Conservation (phyloP, 2,888 invertebrate species). For the Nomada ruficornis region DNA sequence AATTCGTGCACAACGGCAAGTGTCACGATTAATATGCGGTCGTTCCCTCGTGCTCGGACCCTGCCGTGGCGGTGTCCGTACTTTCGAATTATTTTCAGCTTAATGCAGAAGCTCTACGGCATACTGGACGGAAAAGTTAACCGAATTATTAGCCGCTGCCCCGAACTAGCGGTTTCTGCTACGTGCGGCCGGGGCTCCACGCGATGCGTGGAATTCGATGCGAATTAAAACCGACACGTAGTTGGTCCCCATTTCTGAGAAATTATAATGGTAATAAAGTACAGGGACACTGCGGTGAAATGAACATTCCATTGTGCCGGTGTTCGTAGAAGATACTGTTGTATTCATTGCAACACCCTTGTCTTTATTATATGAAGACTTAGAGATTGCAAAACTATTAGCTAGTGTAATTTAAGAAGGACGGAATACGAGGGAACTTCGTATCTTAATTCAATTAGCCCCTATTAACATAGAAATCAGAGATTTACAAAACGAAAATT, state of each 20-base stretch:
- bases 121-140: constrained; percentile 42
- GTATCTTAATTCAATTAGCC: too few species aligned
- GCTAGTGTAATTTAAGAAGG: too few species aligned
- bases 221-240: not conserved
- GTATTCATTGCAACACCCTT: too few species aligned
- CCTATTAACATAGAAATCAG: too few species aligned
- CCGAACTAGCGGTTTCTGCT: not conserved
- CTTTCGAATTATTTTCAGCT: constrained; percentile 66
- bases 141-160: constrained; percentile 11
- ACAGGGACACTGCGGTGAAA: not conserved
- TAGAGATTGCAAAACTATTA: too few species aligned
- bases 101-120: constrained; percentile 45
- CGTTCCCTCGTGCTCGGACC: constrained; percentile 36
- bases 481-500: too few species aligned
- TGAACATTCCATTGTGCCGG: not conserved
- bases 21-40: constrained; percentile 70
- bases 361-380: too few species aligned
- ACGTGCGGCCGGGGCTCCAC: not conserved
- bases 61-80: constrained; percentile 56
- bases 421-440: too few species aligned
- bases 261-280: not conserved
- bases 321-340: too few species aligned
- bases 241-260: not conserved
- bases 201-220: not conserved
- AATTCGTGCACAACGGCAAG: constrained; percentile 63